phyloP scores from a whole-genome alignment of 30 jellyfish, hydroid and myxozoan genomes.

The Aurelia coerulea region DNA sequence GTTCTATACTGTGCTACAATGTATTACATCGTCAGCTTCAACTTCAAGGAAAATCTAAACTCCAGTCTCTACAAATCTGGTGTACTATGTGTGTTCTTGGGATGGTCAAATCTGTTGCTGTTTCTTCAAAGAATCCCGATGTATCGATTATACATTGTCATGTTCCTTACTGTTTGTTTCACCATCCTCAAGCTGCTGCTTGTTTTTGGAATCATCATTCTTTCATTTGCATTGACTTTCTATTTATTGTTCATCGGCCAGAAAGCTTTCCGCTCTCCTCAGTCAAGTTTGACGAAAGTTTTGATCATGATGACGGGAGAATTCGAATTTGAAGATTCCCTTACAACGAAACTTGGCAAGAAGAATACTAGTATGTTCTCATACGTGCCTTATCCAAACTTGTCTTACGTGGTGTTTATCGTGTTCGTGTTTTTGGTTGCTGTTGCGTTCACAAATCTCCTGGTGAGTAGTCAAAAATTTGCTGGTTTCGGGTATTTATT shows the following conservation, averaged over 20 bases:
- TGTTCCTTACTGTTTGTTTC: constrained; percentile 68
- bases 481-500: background rate
- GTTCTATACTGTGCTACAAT: constrained; percentile 23
- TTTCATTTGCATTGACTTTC: constrained; percentile 71
- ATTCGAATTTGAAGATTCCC: constrained; percentile 55
- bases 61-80: constrained; percentile 40
- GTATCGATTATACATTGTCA: constrained; percentile 74
- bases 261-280: constrained; percentile 30
- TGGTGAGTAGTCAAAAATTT: constrained; percentile 38
- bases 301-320: constrained; percentile 90
- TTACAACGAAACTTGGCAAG: constrained; percentile 48
- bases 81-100: constrained; percentile 52
- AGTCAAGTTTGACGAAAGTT: constrained; percentile 34
- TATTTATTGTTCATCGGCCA: constrained; percentile 67
- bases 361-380: constrained; percentile 25
- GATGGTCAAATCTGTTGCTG: constrained; percentile 72
- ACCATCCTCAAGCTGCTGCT: constrained; percentile 59
- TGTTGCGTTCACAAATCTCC: constrained; percentile 54
- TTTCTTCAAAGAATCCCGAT: constrained; percentile 68
- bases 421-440: constrained; percentile 45
- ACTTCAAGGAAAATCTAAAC: background rate
- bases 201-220: constrained; percentile 59
- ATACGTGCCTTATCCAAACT: constrained; percentile 44
- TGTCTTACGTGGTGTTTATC: constrained; percentile 53
- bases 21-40: constrained; percentile 12